Evolutionary conservation across 1,140 invertebrate species (phyloP), one percentile per base, ranked within the genome.

Genomic region (Bombus ignitus): DNA sequence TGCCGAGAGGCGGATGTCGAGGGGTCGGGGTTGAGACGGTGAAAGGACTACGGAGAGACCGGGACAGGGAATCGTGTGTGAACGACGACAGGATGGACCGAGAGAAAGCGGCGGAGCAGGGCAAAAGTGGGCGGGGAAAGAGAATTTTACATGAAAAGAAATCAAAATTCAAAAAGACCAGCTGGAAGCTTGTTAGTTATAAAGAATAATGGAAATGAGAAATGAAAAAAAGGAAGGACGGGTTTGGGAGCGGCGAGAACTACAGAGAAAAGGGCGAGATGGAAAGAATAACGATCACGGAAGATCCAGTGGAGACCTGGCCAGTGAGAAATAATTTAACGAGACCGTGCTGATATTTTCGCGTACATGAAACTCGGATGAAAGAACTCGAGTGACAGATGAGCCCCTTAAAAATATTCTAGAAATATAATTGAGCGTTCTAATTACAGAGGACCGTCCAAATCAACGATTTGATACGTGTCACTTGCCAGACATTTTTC

Each of bases 121-220:
- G 2, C 0, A 25, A 1, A 32, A 18, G 10, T 2, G 22, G 10
- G 18, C 0, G 37, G 35, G 10, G 2, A 35, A 53, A 22, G 44
- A n/a, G 39, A 83, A 72, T 71, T 83, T 42, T 75, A 72, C 53
- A 62, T 70, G 74, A 70, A 83, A 76, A 77, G 81, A 71, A 59
- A 85, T 81, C 53, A 77, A 78, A 87, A 87, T 84, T 86, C n/a
- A 76, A 87, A 81, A 77, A 57, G 47, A 53, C 66, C 76, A 47
- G 85, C 65, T 28, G 71, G 70, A 74, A 73, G 68, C 44, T 82
- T 72, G 73, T 83, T 78, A 87, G 66, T 68, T 32, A 28, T 42
- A n/a, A 59, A 65, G 77, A 80, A 85, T 80, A 73, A 85, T 73
- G 83, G 25, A 65, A 73, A 62, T 72, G 68, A 71, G 65, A 39